Conservation (phyloP, 2,113 vertebrate species). For the Lates calcarifer region DNA sequence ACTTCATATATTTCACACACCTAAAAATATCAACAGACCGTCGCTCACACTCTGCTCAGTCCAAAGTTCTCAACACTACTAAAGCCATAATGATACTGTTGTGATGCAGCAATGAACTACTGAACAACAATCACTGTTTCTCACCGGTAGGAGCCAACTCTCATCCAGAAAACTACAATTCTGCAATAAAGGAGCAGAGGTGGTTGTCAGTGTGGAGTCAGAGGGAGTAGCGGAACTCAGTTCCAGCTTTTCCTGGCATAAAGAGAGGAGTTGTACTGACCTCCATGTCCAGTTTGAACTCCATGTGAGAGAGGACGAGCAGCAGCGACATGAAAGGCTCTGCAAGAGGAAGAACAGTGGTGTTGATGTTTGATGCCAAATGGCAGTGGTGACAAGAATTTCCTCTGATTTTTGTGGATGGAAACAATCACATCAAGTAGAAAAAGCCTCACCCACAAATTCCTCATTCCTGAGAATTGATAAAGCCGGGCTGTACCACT, state of each 20-base stretch:
- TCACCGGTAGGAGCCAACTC: constrained; percentile 88
- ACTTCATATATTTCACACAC: constrained; percentile 84
- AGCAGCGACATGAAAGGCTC: constrained; percentile 88
- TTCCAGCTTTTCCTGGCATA: not conserved
- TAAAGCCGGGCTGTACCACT: constrained; percentile 86
- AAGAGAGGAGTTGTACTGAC: constrained; percentile 64
- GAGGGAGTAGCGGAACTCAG: too few species aligned
- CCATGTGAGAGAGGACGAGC: constrained; percentile 85
- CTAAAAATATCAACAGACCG: constrained; percentile 64
- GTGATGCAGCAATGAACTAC: not conserved
- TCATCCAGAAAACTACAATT: constrained; percentile 90
- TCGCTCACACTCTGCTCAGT: not conserved
- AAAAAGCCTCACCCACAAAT: constrained; percentile 80
- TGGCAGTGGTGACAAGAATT: not conserved
- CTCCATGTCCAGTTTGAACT: constrained; percentile 87
- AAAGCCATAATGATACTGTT: not conserved
- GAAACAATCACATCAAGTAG: not conserved
- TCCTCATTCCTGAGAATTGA: constrained; percentile 86
- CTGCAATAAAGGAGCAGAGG: constrained; percentile 73
- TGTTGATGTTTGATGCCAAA: not conserved
- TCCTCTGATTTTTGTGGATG: not conserved
- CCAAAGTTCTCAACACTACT: not conserved
- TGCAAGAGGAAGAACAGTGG: constrained; percentile 52
- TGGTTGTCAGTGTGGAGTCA: not conserved
- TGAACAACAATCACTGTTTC: not conserved